Base-by-base conservation (phyloP, 2,113 vertebrate genomes). In the Psettodes erumei region DNA sequence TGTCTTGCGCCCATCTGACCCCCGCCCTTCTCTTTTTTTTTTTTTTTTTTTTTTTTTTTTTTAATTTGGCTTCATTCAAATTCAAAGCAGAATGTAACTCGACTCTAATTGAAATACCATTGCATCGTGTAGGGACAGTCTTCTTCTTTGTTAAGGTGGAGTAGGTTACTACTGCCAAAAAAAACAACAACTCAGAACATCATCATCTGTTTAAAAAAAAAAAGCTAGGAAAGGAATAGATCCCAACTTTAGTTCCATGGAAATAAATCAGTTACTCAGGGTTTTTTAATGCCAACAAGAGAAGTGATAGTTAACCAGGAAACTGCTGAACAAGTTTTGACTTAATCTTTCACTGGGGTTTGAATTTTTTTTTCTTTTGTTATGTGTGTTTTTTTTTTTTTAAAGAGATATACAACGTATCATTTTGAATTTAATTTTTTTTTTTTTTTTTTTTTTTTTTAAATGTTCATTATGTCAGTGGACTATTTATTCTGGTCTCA, bases 201-300 rank as follows among this genome's bases (percentile, higher is more conserved):
- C 60, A 51, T 75, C 37, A 30, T 38, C 54, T 25, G 64, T 33
- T 9, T 53, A 53, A 71, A 59, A 28, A 55, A 58, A 25, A 68
- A 54, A 56, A 66, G 25, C 71, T 58, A 40, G 35, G 43, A 83
- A 70, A 53, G 63, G 43, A 84, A 79, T 27, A 45, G 50, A 40
- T 86, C 79, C 75, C 83, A 87, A 72, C 63, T 84, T 79, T 61
- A 82, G 75, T 83, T 82, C 82, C 55, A 81, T 71, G 19, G 47
- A 85, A 59, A 75, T 74, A 81, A 82, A 89, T 91, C 82, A 89
- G 88, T 93, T 91, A 93, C 94, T 95, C 94, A 94, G 94, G 93
- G 93, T 92, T 95, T 93, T 95, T 90, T 93, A 87, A 93, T 89
- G 84, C 86, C 88, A 91, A 86, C 88, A 87, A 72, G 69, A 79